Base-by-base conservation (phyloP, 2,797 vertebrate genomes). In the Trachurus trachurus region DNA sequence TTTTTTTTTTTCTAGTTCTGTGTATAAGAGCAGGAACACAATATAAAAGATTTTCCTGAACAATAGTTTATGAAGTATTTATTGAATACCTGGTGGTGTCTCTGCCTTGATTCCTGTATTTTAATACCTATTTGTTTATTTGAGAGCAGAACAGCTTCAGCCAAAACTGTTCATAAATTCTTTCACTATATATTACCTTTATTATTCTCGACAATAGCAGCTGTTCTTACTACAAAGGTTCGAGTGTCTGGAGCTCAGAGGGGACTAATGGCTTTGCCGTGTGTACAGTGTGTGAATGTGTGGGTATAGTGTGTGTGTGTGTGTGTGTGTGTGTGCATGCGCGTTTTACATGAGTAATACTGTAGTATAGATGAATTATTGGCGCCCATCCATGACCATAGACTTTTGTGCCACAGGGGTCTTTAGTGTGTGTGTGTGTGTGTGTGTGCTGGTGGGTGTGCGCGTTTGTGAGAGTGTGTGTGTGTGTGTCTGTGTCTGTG, bases 351-450 rank as follows among this genome's bases (percentile, higher is more conserved):
- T 90, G 86, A 91, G 76, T 89, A 87, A 90, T 88, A 91, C 77
- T 89, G 82, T 87, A 86, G 78, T 90, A 87, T 85, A 92, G 88
- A 88, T 88, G 88, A 91, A 90, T 89, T 92, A 92, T 85, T 93
- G 91, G 91, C 88, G 4, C 39, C 56, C 81, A 82, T 87, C 89
- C 88, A 90, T 87, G 74, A 82, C 82, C 83, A 80, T 66, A 47
- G 64, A 75, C 71, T 60, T 79, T 81, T 78, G 66, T 53, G 74
- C 75, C 82, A 83, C 66, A 58, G 37, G 74, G 82, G 82, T 74
- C 77, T 81, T 77, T 76, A 75, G 70, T 70, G 69, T 76, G 71
- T 74, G 74, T 79, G 81, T 42, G 63, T 82, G 78, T 78, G 69
- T 70, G 67, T 71, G 49, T 71, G 16, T 71, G 52, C 10, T n/a